These are phyloP conservation scores for Holothuria glaberrima DNA, from an alignment of 35 echinoderm and acorn worm species.

Conservation along the genomic window DNA sequence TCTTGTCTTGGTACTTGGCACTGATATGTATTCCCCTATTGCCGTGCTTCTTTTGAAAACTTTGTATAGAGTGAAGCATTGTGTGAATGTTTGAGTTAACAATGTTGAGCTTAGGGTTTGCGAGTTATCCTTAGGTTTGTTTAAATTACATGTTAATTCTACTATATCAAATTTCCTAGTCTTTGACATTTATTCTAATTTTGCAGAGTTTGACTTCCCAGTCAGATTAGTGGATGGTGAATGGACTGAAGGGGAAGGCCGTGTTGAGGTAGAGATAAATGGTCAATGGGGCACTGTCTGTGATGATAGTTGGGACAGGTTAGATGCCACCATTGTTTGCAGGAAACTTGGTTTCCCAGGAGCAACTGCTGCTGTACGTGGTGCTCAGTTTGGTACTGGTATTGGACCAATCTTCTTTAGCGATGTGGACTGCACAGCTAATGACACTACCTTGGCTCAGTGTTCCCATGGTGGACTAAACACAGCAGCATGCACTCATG, in stretches of 20 bases:
- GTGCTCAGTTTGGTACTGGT: not conserved
- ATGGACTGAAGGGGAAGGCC: not conserved
- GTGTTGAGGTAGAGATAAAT: conserved; percentile 17
- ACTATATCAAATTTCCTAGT: no score
- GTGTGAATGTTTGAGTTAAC: no score
- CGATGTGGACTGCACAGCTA: conserved; percentile 1
- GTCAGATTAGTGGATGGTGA: conserved; percentile 7
- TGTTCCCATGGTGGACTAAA: conserved; percentile 29
- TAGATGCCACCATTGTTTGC: conserved; percentile 22
- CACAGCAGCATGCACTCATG: conserved; percentile 2
- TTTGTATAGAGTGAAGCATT: no score
- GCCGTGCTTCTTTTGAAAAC: no score
- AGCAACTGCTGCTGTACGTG: not conserved
- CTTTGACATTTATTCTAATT: not conserved
- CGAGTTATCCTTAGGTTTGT: no score
- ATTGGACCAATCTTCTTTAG: not conserved
- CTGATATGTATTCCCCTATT: no score
- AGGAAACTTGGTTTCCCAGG: conserved; percentile 19
- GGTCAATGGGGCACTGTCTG: conserved; percentile 49
- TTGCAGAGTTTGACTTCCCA: not conserved
- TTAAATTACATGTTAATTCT: no score
- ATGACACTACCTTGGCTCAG: not conserved
- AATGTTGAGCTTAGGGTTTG: no score
- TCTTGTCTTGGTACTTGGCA: no score
- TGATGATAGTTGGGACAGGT: not conserved